Conservation (phyloP, 2,888 invertebrate species). For the Ametastegia equiseti region DNA sequence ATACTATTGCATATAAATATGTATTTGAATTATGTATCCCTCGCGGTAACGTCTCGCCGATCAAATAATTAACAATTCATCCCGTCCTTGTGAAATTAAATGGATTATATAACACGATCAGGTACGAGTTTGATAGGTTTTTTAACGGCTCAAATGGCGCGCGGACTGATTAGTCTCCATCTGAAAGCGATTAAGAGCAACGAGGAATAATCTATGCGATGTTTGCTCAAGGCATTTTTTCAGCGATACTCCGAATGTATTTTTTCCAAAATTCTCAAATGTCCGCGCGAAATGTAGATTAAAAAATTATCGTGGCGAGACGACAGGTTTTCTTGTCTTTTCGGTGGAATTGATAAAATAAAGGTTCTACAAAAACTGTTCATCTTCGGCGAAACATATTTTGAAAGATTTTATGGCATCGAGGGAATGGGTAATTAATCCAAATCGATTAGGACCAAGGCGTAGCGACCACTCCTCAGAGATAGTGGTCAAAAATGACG, state of each 20-base stretch:
- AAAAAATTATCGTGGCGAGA: too few relatives aligned
- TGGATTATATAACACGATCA: constrained; percentile 11
- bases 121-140: background rate
- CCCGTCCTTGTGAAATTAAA: constrained; percentile 9
- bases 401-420: background rate
- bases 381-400: background rate
- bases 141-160: background rate
- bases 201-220: background rate
- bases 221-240: background rate
- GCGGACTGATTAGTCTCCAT: background rate
- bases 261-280: background rate
- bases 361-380: too few relatives aligned
- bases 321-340: too few relatives aligned
- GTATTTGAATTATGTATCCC: background rate
- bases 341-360: too few relatives aligned
- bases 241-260: background rate
- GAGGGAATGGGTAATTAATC: background rate
- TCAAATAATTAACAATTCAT: background rate
- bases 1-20: background rate
- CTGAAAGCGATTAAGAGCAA: constrained; percentile 5
- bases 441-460: background rate
- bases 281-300: background rate
- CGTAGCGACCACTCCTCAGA: background rate
- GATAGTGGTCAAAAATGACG: background rate
- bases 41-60: background rate